Percentiles rank a stretch among this genome's conserved stretches.
These are phyloP conservation scores for Microcebus jonahi DNA, from an alignment of 2,113 vertebrate species.

Conservation along the genomic window DNA sequence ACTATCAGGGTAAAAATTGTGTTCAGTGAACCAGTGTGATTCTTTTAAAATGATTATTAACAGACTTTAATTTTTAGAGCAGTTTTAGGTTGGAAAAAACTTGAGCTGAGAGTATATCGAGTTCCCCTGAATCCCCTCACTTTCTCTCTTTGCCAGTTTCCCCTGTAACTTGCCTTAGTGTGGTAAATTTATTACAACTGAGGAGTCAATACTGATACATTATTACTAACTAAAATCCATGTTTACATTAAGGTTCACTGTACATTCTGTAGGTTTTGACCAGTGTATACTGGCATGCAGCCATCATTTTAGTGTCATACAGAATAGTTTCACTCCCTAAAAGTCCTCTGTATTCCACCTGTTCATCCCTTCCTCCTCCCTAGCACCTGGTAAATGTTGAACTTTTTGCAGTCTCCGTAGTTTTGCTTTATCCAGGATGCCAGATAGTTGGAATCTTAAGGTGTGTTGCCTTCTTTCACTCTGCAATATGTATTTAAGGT, in stretches of 20 bases:
- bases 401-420: background rate
- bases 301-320: background rate
- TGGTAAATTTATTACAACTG: background rate
- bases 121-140: too few relatives aligned
- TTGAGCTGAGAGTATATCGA: background rate
- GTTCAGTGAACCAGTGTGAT: background rate
- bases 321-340: background rate
- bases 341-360: background rate
- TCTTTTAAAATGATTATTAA: background rate
- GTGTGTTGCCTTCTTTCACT: background rate
- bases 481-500: background rate
- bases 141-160: background rate
- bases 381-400: fast-evolving
- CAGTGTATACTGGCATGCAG: too few relatives aligned
- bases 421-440: background rate
- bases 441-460: background rate
- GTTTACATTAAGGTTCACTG: background rate
- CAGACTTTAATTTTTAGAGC: background rate
- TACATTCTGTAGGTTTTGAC: background rate
- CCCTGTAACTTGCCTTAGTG: background rate
- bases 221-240: background rate
- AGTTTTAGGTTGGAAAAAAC: background rate
- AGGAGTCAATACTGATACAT: too few relatives aligned
- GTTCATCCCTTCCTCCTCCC: background rate
- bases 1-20: background rate